Evolutionary conservation across 1,140 invertebrate species (phyloP).

Genomic region (Papilio helenus): DNA sequence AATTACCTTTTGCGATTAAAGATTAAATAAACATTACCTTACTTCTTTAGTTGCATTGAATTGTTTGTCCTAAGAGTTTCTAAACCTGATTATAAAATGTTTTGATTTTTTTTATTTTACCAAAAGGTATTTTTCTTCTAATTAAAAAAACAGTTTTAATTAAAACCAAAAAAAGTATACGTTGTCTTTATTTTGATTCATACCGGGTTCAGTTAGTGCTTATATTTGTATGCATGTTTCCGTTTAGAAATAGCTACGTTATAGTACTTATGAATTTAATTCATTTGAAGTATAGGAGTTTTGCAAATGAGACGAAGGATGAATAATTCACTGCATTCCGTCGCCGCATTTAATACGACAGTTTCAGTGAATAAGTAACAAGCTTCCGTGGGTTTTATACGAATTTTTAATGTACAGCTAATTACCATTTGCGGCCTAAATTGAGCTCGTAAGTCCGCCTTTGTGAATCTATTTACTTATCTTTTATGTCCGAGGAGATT

Average conservation of each 20-base stretch:
- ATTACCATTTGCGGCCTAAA: constrained; percentile 37
- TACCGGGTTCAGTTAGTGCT: neutral
- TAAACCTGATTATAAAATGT: too few species aligned
- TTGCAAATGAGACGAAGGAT: constrained; percentile 33
- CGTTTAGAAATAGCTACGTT: neutral
- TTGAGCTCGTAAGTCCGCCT: constrained; percentile 28
- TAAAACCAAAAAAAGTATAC: too few species aligned
- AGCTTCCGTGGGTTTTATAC: constrained; percentile 32
- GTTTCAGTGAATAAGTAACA: constrained; percentile 38
- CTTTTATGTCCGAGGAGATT: constrained; percentile 7
- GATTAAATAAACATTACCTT: neutral
- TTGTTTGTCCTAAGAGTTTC: too few species aligned
- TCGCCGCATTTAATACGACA: constrained; percentile 31
- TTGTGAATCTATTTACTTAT: constrained; percentile 38
- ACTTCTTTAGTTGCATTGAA: too few species aligned
- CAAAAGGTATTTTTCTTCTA: too few species aligned
- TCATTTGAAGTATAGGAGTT: constrained; percentile 7
- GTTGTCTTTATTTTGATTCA: too few species aligned
- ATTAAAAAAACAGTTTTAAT: too few species aligned
- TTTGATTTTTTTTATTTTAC: too few species aligned
- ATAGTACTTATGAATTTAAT: neutral
- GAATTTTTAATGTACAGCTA: constrained; percentile 38
- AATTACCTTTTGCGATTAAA: neutral
- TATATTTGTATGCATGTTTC: neutral
- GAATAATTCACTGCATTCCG: constrained; percentile 32